Evolutionary conservation across 2,888 invertebrate species (phyloP), one percentile per base, ranked within the genome.

Genomic region (Lithophane leautieri): DNA sequence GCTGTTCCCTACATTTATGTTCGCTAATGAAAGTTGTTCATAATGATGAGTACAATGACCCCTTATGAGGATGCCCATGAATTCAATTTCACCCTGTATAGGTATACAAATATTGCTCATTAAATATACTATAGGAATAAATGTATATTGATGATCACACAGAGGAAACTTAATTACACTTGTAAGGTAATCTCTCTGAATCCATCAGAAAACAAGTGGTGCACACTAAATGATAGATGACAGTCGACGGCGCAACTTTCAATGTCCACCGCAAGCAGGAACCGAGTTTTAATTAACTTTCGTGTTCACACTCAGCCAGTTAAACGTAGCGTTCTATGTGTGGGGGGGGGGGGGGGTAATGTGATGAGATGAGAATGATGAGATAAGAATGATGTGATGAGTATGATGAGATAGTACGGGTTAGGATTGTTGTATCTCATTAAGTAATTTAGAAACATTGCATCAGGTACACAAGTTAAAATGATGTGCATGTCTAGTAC

Each of bases 211-310:
- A 28, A 25, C 42, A 25, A 60, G 50, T 22, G 22, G 50, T 68
- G 25, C 50, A 42, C 34, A 61, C 66, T n/a, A 76, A 78, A 42
- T 63, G 52, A 62, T 70, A 58, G n/a, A 60, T 40, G 40, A 40
- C 12, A 56, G 67, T 42, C 56, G 76, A 61, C 70, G 58, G 47
- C 44, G 65, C 69, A 77, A 77, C 73, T 84, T 76, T 77, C 71
- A 47, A 63, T 72, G 81, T 62, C 63, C 58, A 69, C 70, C 61
- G 34, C 73, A 62, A 66, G 34, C 68, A 52, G 19, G 34, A 60
- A 34, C 40, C 16, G 58, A 65, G 56, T 66, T 84, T 81, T 81
- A 81, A 83, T 83, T 74, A 83, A 81, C 81, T 74, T 73, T 72
- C 73, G 60, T 74, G 66, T 83, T 73, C 77, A 56, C 76, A 76